Base-by-base conservation (phyloP, 2,888 invertebrate species). In the Drosophila barbarae region DNA sequence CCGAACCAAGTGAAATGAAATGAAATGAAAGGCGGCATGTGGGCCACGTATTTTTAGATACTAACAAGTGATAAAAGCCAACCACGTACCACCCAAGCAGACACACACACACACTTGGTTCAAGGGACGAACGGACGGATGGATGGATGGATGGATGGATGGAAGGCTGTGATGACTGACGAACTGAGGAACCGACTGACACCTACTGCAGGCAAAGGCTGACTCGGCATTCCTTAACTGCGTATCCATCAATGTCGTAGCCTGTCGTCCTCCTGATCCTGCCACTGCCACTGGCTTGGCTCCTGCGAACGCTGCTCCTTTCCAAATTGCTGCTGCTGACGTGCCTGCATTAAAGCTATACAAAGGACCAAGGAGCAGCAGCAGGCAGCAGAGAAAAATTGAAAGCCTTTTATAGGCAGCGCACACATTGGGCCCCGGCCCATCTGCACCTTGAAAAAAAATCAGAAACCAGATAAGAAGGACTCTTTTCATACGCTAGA, bases 241-340 rank as follows among this genome's bases (percentile, higher is more conserved):
- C 74, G 74, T 81, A 81, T 81, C 81, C 84, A 84, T 84, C 81
- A 81, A 84, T 84, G 81, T 81, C 80, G 61, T 78, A 70, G 68
- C 74, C 67, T 71, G 75, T 79, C 77, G 69, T 68, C 73, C 69
- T 69, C 59, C 69, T 63, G 36, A 73, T 36, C 56, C 52, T 53
- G 55, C 70, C 30, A 18, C 52, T 53, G 55, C 70, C 30, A 18
- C 50, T 26, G 42, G 52, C 63, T 61, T 18, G 28, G 63, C 63
- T 44, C 21, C 36, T 39, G 38, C 39, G 32, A 44, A 26, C 35
- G 60, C 66, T 61, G 66, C 69, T 52, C 44, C 55, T 46, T 60
- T 57, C 58, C 59, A 60, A 60, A 50, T 52, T 57, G 38, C 70
- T 69, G 73, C 74, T 67, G 78, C 79, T 82, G 82, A 82, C 83